phyloP scores from a whole-genome alignment of 37 sponge, comb jelly and placozoan genomes.

The Axinella damicornis region DNA sequence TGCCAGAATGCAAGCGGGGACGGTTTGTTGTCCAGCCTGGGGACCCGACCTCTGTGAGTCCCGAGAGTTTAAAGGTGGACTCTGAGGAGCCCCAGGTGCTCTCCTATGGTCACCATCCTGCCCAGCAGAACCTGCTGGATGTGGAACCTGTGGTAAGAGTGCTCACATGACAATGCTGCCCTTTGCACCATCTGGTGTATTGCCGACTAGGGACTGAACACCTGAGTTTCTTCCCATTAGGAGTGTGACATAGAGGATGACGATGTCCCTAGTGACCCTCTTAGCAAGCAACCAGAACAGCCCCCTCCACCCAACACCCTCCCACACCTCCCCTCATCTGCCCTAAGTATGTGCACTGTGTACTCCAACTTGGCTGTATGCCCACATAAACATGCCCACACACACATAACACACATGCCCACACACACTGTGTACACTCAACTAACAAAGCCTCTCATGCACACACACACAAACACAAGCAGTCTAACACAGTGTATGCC shows the following conservation, averaged over 20 bases:
- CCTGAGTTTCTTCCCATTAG: not conserved
- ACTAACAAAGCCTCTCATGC: not conserved
- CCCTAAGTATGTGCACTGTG: too few species aligned
- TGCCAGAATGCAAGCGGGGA: slow-evolving; percentile 82
- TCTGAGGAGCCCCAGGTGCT: not conserved
- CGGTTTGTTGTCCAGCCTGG: slow-evolving; percentile 59
- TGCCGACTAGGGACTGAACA: too few species aligned
- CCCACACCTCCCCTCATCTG: too few species aligned
- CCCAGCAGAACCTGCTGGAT: slow-evolving; percentile 19
- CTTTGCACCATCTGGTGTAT: too few species aligned
- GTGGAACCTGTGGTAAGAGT: slow-evolving; percentile 46
- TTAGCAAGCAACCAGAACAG: too few species aligned
- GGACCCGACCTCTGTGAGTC: not conserved
- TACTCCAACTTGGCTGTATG: too few species aligned
- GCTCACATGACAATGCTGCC: not conserved
- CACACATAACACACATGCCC: not conserved
- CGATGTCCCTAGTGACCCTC: not conserved
- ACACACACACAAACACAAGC: too few species aligned
- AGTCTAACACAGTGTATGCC: too few species aligned
- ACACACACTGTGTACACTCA: not conserved
- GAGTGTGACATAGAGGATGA: slow-evolving; percentile 2
- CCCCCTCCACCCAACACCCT: too few species aligned
- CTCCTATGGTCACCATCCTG: not conserved
- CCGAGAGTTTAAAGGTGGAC: not conserved
- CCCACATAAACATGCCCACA: not conserved